Evolutionary conservation across 2,888 invertebrate species (phyloP).

Genomic region (Trichogramma dendrolimi): DNA sequence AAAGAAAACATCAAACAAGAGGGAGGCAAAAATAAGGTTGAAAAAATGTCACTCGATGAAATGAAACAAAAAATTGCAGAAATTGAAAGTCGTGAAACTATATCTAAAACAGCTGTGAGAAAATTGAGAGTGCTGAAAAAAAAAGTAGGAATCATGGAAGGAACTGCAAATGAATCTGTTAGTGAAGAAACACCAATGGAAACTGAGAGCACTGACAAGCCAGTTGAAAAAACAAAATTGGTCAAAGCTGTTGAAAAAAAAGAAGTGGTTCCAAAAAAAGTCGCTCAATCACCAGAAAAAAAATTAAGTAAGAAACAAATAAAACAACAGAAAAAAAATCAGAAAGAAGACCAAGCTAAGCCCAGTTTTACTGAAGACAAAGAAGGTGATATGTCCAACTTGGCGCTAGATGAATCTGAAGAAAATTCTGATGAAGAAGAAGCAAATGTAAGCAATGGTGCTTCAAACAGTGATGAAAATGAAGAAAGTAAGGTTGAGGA

Average conservation of each 20-base stretch:
- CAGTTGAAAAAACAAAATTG: conserved; percentile 1
- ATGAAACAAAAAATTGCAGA: conserved; percentile 31
- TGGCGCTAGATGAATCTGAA: conserved; percentile 1
- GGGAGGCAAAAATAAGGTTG: neutral
- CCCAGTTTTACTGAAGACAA: conserved; percentile 15
- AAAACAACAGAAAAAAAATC: conserved; percentile 20
- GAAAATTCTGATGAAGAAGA: conserved; percentile 21
- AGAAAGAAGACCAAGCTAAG: conserved; percentile 12
- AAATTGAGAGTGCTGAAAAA: conserved; percentile 35
- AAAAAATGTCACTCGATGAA: conserved; percentile 15
- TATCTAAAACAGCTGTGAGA: conserved; percentile 38
- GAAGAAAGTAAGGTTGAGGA: conserved; percentile 19
- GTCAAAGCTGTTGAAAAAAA: neutral
- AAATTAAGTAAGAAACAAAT: neutral
- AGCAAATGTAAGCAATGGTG: conserved; percentile 1
- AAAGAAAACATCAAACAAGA: neutral
- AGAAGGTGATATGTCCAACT: neutral
- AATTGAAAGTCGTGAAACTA: conserved; percentile 30
- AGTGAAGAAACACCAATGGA: neutral
- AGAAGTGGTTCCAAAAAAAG: neutral
- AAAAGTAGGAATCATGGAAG: conserved; percentile 29
- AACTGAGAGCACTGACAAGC: neutral
- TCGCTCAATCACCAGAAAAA: neutral
- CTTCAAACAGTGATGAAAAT: conserved; percentile 10
- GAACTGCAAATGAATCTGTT: conserved; percentile 11